phyloP scores from a whole-genome alignment of 1,140 invertebrate genomes.

The Macrosteles quadrilineatus region DNA sequence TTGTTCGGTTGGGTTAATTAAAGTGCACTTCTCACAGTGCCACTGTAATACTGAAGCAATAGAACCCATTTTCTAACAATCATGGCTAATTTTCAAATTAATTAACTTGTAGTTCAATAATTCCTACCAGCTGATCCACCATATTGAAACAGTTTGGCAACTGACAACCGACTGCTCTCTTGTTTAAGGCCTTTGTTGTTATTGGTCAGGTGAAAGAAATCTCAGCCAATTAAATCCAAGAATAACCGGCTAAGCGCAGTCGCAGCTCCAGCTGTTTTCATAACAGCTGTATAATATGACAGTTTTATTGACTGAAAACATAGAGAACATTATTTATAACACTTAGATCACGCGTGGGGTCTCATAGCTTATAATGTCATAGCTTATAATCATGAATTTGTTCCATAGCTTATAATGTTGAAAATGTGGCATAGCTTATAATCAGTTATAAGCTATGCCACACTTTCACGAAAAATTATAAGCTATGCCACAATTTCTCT shows the following conservation, averaged over 20 bases:
- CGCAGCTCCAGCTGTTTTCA: conserved; percentile 20
- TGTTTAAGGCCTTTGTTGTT: conserved; percentile 19
- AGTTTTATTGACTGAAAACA: conserved; percentile 14
- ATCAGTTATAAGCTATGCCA: no score
- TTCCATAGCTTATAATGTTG: no score
- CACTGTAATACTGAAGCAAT: conserved; percentile 88
- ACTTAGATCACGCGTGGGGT: no score
- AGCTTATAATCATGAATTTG: no score
- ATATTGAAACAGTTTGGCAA: conserved; percentile 54
- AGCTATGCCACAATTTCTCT: no score
- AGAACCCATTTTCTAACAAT: conserved; percentile 68
- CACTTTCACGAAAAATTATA: no score
- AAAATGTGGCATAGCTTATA: no score
- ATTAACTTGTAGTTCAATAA: conserved; percentile 51
- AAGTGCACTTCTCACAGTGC: conserved; percentile 81
- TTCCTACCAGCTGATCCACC: conserved; percentile 60
- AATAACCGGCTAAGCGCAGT: neutral
- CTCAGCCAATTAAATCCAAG: conserved; percentile 23
- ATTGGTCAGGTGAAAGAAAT: conserved; percentile 29
- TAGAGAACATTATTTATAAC: neutral
- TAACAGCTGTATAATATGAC: neutral
- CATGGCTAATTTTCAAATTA: conserved; percentile 54
- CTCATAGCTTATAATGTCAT: no score
- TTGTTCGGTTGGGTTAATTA: conserved; percentile 83
- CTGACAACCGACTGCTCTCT: conserved; percentile 12